Base-by-base conservation (phyloP, 2,888 invertebrate species). In the Ochropleura plecta region DNA sequence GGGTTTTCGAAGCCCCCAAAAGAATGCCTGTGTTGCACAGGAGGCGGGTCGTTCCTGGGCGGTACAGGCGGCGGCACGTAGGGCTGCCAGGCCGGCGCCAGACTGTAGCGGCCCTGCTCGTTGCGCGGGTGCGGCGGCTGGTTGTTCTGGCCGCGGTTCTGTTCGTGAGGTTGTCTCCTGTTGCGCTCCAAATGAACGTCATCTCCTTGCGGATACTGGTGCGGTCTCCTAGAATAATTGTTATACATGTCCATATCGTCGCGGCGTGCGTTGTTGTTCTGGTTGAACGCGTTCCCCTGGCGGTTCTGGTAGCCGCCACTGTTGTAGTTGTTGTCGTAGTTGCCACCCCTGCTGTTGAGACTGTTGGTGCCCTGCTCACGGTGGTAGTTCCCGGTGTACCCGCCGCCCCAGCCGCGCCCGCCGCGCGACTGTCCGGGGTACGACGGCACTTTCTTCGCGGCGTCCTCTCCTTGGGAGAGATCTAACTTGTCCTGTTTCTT, bases 381-480 rank as follows among this genome's bases (percentile, higher is more conserved):
- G 71, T 87, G 86, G 79, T 88, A 88, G 83, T 86, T 87, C 30
- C 89, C 89, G 72, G 91, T 90, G 77, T 96, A 96, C 8, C 95
- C 95, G 46, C 96, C 95, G 74, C 90, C 96, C 94, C 94, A 96
- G 88, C 92, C 95, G 59, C 96, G 94, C 5, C 96, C 94, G 10
- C 96, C 95, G 4, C 97, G 96, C 4, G 97, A 96, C 70, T 97
- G 96, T 10, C 97, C 97, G 42, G 97, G 97, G 90, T 98, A 97
- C 90, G 97, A 96, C 0, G 98, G 98, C 18, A 97, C 97, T 89
- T 97, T 96, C 44, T 93, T 94, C 1, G 93, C 89, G 9, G 93
- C 90, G 16, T 90, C 93, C 18, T 88, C 92, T 5, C 88, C 90
- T 60, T 90, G 90, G 8, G 89, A 80, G 60, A 94, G 70, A 79